Conservation (phyloP, 2,888 invertebrate genomes). For the Disparrhopalites patrizii region DNA sequence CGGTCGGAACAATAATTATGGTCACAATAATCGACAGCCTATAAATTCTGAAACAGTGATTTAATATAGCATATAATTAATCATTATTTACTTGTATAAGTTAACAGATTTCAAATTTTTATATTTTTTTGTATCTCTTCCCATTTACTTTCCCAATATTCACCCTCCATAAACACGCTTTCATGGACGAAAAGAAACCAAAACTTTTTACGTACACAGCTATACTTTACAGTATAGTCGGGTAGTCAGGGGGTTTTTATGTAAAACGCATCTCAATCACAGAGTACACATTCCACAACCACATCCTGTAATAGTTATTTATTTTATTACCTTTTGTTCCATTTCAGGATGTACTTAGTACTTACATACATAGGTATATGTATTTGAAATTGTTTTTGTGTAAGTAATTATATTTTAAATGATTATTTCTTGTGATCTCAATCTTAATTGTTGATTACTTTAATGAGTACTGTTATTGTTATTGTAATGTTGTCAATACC, state of each 20-base stretch:
- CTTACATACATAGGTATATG: no score
- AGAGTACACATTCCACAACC: conserved; percentile 1
- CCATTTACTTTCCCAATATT: not conserved
- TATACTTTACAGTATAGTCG: not conserved
- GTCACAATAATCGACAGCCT: conserved; percentile 34
- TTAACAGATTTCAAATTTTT: not conserved
- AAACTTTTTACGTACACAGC: not conserved
- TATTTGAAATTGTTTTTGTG: no score
- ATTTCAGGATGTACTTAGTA: no score
- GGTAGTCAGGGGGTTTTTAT: no score
- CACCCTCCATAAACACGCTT: not conserved
- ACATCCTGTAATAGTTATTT: not conserved
- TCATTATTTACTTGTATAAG: not conserved
- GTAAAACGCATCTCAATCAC: not conserved
- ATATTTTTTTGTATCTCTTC: not conserved
- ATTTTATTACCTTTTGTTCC: not conserved
- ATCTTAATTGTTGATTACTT: no score
- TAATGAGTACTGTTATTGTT: no score
- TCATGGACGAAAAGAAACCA: not conserved
- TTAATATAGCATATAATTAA: conserved; percentile 10
- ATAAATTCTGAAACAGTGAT: conserved; percentile 48
- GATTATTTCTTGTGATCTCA: no score
- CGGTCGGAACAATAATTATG: conserved; percentile 14
- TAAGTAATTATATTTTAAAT: no score
- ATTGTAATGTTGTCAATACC: no score